These are phyloP conservation scores for Mormyrus proboscirostris DNA, from an alignment of 2,797 vertebrate species.

Conservation along the genomic window DNA sequence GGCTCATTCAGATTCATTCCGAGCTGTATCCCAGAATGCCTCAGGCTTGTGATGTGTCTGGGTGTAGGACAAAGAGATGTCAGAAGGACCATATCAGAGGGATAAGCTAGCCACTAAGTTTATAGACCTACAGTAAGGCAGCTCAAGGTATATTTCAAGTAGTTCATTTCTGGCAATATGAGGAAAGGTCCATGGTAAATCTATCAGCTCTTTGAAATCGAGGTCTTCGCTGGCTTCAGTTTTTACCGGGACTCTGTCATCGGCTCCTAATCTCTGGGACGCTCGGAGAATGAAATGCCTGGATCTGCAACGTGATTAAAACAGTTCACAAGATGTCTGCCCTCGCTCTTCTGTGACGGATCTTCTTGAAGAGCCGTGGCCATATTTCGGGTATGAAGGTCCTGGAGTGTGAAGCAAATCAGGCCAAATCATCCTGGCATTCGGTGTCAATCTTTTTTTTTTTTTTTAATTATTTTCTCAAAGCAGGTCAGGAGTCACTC, in stretches of 20 bases:
- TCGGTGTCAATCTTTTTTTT: not conserved
- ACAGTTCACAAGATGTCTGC: not conserved
- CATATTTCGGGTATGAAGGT: not conserved
- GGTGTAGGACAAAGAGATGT: not conserved
- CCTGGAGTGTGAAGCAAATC: not conserved
- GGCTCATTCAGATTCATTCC: not conserved
- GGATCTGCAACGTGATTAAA: not conserved
- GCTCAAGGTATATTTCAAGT: not conserved
- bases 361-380: not conserved
- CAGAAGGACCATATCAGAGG: not conserved
- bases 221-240: not conserved
- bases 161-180: not conserved
- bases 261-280: not conserved
- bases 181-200: not conserved
- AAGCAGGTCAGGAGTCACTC: not conserved
- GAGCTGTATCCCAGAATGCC: not conserved
- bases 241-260: not conserved
- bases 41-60: not conserved
- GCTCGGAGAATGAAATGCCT: not conserved
- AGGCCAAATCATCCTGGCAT: not conserved
- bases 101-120: not conserved
- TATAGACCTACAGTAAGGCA: not conserved
- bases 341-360: not conserved
- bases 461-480: not conserved
- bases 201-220: not conserved